Conservation (phyloP, 2,888 invertebrate species). For the Synanthedon vespiformis region DNA sequence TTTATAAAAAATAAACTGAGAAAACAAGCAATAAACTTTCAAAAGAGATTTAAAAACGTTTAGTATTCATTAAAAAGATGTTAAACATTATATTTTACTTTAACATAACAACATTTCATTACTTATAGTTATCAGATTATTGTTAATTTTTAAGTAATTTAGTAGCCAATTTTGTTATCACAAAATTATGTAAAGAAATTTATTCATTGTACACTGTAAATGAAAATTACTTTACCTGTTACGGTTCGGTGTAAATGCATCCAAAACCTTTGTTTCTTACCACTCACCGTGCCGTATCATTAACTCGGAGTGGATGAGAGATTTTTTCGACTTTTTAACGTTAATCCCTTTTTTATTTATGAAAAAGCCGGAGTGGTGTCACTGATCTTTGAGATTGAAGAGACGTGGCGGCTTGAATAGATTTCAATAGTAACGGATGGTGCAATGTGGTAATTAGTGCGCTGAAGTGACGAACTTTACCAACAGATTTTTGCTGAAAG, state of each 20-base stretch:
- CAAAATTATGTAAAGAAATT: too few relatives aligned
- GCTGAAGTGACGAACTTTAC: not conserved
- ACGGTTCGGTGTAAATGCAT: constrained; percentile 32
- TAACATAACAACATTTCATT: too few relatives aligned
- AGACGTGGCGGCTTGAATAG: constrained; percentile 17
- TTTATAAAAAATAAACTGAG: too few relatives aligned
- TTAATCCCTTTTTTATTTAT: constrained; percentile 63
- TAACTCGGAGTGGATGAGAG: constrained; percentile 64
- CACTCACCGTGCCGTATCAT: constrained; percentile 67
- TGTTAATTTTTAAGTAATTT: too few relatives aligned
- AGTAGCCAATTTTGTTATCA: too few relatives aligned
- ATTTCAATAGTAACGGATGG: constrained; percentile 2
- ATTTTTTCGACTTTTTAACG: constrained; percentile 60
- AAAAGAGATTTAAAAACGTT: too few relatives aligned
- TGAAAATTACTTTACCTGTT: not conserved
- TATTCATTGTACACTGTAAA: too few relatives aligned
- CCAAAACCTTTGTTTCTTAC: constrained; percentile 60
- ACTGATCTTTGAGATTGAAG: constrained; percentile 45
- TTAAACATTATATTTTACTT: too few relatives aligned
- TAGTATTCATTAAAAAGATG: too few relatives aligned
- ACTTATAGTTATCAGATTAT: too few relatives aligned
- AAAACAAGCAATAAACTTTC: too few relatives aligned
- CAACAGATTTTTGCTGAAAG: too few relatives aligned
- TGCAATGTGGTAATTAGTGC: constrained; percentile 4
- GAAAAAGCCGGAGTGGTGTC: constrained; percentile 51